phyloP scores from a whole-genome alignment of 2,113 vertebrate species.

The Rhynchopsitta pachyrhyncha region DNA sequence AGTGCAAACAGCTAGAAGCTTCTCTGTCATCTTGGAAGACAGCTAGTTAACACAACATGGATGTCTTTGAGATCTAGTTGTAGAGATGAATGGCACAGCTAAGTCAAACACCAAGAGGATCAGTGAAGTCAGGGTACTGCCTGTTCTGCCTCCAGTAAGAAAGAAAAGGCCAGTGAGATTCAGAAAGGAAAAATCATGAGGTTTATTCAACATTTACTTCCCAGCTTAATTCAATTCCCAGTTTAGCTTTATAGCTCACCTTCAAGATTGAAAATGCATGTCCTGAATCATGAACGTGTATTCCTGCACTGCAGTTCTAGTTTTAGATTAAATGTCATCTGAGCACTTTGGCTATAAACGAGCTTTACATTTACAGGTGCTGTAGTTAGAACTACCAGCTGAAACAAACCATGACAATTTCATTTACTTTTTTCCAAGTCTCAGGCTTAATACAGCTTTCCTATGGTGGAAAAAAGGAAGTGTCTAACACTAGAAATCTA shows the following conservation, averaged over 20 bases:
- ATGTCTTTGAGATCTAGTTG: not conserved
- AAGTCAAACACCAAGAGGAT: not conserved
- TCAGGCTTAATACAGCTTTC: conserved; percentile 25
- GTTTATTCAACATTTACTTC: conserved; percentile 33
- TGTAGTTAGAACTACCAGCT: conserved; percentile 47
- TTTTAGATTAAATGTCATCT: conserved; percentile 53
- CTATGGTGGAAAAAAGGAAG: not conserved
- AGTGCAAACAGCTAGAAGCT: not conserved
- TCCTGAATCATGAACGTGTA: not conserved
- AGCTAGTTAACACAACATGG: not conserved
- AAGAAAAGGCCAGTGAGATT: not conserved
- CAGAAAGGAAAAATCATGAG: conserved; percentile 13
- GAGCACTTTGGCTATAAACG: conserved; percentile 39
- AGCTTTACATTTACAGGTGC: conserved; percentile 60
- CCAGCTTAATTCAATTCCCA: conserved; percentile 49
- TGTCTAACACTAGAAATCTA: not conserved
- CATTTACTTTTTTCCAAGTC: conserved; percentile 29
- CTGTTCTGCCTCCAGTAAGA: not conserved
- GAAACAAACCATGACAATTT: conserved; percentile 61
- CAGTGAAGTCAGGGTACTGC: not conserved
- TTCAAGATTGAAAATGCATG: conserved; percentile 35
- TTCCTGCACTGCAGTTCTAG: not conserved
- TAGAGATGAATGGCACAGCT: not conserved
- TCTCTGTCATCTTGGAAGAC: not conserved
- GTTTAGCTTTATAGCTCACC: conserved; percentile 26